These are phyloP conservation scores for Discoglossus pictus DNA, from an alignment of 2,797 vertebrate genomes.

Conservation along the genomic window DNA sequence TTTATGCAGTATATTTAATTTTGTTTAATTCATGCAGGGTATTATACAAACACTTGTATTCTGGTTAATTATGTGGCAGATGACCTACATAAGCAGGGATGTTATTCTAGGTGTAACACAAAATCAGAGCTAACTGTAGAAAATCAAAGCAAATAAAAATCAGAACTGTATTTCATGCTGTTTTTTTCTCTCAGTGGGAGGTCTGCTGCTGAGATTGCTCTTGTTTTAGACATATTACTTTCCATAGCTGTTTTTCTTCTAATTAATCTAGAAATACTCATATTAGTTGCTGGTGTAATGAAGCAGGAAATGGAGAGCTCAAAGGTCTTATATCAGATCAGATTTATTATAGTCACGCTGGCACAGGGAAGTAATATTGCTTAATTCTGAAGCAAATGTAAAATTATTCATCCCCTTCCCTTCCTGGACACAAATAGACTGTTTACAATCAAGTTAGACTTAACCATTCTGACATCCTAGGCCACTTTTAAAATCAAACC, in stretches of 20 bases:
- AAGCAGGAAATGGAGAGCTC: not conserved
- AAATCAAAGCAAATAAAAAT: constrained; percentile 22
- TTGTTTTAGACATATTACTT: constrained; percentile 11
- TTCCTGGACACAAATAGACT: no score
- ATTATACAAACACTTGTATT: not conserved
- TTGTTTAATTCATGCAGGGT: constrained; percentile 1
- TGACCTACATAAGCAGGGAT: constrained; percentile 19
- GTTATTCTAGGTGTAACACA: constrained; percentile 26
- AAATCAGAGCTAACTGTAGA: constrained; percentile 20
- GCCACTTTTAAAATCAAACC: no score
- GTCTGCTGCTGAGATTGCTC: constrained; percentile 3
- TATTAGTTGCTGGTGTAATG: constrained; percentile 3
- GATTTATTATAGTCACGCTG: no score
- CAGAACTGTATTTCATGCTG: constrained; percentile 12
- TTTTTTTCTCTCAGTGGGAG: constrained; percentile 21
- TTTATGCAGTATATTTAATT: no score
- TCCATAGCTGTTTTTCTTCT: constrained; percentile 8
- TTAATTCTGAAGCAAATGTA: no score
- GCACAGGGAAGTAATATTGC: no score
- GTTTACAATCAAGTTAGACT: no score
- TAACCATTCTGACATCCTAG: no score
- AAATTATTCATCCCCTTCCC: no score
- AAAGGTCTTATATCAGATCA: not conserved
- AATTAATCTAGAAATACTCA: constrained; percentile 19
- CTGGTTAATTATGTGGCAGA: constrained; percentile 19